phyloP scores from a whole-genome alignment of 2,888 invertebrate species.

The Caenorhabditis afra region DNA sequence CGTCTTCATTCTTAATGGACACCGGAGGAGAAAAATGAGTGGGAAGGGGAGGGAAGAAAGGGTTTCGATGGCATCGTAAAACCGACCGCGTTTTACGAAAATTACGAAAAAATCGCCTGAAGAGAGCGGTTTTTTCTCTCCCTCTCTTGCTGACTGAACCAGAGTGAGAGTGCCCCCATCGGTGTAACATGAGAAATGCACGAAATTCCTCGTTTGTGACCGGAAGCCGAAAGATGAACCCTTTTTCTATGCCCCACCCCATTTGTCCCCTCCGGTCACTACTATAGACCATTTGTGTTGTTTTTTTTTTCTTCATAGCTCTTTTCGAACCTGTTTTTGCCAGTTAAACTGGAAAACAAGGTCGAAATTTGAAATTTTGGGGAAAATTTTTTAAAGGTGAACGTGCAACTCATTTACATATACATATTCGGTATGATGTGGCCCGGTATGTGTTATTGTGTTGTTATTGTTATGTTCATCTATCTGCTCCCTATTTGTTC shows the following conservation, averaged over 20 bases:
- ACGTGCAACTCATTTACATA: too few species aligned
- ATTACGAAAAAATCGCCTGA: slow-evolving; percentile 30
- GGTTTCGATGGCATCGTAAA: slow-evolving; percentile 24
- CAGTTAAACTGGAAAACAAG: too few species aligned
- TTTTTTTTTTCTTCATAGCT: background rate
- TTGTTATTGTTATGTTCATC: slow-evolving; percentile 46
- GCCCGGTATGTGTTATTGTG: slow-evolving; percentile 29
- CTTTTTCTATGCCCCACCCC: slow-evolving; percentile 4
- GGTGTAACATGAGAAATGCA: slow-evolving; percentile 52
- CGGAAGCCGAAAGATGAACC: slow-evolving; percentile 57
- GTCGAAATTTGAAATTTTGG: too few species aligned
- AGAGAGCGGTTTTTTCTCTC: slow-evolving; percentile 19
- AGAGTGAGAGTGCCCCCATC: background rate
- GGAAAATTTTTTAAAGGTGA: too few species aligned
- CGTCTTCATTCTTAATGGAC: too few species aligned
- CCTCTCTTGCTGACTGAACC: slow-evolving; percentile 2
- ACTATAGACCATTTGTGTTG: slow-evolving; percentile 6
- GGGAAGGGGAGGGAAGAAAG: slow-evolving; percentile 18
- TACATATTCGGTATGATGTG: too few species aligned
- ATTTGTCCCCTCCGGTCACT: slow-evolving; percentile 6
- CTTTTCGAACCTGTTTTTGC: background rate
- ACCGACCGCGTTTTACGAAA: slow-evolving; percentile 20
- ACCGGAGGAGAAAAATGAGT: background rate
- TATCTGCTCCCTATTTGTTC: slow-evolving; percentile 5
- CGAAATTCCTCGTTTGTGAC: slow-evolving; percentile 53